phyloP scores from a whole-genome alignment of 2,797 vertebrate species.

The Tinamus major region DNA sequence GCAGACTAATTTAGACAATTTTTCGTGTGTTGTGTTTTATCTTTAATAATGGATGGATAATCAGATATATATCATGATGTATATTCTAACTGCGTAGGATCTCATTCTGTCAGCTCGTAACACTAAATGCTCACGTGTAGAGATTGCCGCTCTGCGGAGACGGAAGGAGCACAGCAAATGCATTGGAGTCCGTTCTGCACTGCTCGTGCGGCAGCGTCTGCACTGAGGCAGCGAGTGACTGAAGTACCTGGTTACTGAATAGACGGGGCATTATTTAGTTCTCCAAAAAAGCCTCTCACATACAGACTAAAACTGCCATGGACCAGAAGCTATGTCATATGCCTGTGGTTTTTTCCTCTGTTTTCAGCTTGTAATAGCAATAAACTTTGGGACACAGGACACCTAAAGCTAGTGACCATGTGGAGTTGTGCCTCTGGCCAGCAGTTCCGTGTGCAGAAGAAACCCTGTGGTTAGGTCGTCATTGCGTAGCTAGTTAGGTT shows the following conservation, averaged over 20 bases:
- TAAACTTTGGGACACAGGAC: conserved; percentile 55
- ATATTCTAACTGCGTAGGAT: conserved; percentile 31
- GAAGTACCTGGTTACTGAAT: background rate
- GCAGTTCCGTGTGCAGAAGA: background rate
- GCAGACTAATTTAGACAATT: conserved; percentile 67
- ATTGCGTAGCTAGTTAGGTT: background rate
- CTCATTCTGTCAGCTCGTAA: conserved; percentile 58
- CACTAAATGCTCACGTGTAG: conserved; percentile 44
- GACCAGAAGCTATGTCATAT: background rate
- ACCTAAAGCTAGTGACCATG: background rate
- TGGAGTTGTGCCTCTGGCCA: background rate
- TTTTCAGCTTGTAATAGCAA: conserved; percentile 62
- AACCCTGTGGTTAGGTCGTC: background rate
- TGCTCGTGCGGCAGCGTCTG: background rate
- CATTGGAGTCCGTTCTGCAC: background rate
- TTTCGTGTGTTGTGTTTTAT: conserved; percentile 55
- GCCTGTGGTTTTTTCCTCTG: background rate
- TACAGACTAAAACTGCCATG: background rate
- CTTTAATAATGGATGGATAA: conserved; percentile 59
- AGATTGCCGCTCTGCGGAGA: background rate
- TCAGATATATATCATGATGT: conserved; percentile 42
- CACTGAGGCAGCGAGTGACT: background rate
- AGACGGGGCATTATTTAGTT: conserved; percentile 56
- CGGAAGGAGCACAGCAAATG: background rate
- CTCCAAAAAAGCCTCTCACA: conserved; percentile 38